phyloP scores from a whole-genome alignment of 2,888 invertebrate species.

The Liodrosophila aerea region DNA sequence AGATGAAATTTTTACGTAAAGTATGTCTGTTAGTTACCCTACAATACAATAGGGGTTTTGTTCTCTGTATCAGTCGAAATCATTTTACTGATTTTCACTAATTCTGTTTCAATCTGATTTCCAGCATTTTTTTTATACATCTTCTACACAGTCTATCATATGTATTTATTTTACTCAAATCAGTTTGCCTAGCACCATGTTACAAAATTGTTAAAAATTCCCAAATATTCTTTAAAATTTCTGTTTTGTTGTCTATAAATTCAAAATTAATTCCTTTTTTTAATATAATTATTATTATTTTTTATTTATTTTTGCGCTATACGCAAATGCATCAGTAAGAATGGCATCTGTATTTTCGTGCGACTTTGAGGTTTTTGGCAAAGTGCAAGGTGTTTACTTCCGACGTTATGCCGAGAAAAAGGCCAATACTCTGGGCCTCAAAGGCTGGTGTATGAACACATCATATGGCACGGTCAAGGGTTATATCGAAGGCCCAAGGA shows the following conservation, averaged over 20 bases:
- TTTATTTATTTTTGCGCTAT: background rate
- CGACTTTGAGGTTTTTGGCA: slow-evolving; percentile 77
- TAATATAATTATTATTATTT: background rate
- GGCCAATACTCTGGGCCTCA: slow-evolving; percentile 84
- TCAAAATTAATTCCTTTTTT: slow-evolving; percentile 3
- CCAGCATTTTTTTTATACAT: no score
- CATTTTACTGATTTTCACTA: no score
- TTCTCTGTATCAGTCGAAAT: no score
- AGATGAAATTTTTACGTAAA: no score
- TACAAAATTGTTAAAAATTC: background rate
- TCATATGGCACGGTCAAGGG: slow-evolving; percentile 85
- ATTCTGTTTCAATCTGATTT: no score
- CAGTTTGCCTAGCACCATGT: background rate
- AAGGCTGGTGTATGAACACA: slow-evolving; percentile 88
- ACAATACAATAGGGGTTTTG: no score
- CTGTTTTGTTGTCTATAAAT: background rate
- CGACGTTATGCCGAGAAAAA: slow-evolving; percentile 85
- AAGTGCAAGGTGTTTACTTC: slow-evolving; percentile 75
- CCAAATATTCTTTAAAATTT: background rate
- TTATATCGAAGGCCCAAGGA: slow-evolving; percentile 84
- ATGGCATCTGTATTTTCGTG: slow-evolving; percentile 54
- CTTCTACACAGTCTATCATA: no score
- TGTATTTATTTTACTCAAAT: background rate
- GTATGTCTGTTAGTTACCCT: no score
- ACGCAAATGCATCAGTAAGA: background rate